A percentile compares a stretch with the other conserved stretches of the same genome.
Conservation (phyloP, 1,140 invertebrate species). For the Philotrypesis tridentata region DNA sequence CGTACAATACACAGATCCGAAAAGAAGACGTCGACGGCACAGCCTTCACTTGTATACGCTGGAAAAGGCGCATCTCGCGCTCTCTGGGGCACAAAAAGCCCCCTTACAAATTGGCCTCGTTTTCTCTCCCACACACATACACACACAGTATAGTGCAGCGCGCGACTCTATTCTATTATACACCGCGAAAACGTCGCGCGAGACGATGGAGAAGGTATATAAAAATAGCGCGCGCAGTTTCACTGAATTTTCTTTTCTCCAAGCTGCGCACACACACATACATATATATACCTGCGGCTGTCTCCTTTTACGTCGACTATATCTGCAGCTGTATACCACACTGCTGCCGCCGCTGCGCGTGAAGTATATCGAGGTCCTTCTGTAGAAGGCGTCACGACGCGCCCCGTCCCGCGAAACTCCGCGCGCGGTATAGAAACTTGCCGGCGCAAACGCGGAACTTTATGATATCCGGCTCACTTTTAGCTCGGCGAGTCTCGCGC, state of each 20-base stretch:
- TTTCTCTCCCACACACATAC: background rate
- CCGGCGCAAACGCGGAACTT: slow-evolving; percentile 20
- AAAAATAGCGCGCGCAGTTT: background rate
- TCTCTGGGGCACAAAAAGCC: background rate
- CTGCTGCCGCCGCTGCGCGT: no score
- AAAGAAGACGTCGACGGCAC: background rate
- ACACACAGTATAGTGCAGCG: background rate
- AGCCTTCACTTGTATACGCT: background rate
- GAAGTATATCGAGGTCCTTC: background rate
- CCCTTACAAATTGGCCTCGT: slow-evolving; percentile 17
- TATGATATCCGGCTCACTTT: slow-evolving; percentile 35
- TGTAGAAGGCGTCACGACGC: slow-evolving; percentile 9
- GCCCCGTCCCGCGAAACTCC: background rate
- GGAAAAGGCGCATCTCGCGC: background rate
- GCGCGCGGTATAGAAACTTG: slow-evolving; percentile 1
- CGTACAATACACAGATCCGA: no score
- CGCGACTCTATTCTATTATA: background rate
- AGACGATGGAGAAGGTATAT: background rate
- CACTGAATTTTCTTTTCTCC: slow-evolving; percentile 30
- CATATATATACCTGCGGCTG: slow-evolving; percentile 14
- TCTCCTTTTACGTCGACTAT: slow-evolving; percentile 5
- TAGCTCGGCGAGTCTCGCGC: background rate
- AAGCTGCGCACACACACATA: no score
- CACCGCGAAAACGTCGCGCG: background rate
- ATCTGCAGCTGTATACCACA: no score